These are phyloP conservation scores for Ariopsis seemanni DNA, from an alignment of 2,113 vertebrate genomes.

Conservation along the genomic window DNA sequence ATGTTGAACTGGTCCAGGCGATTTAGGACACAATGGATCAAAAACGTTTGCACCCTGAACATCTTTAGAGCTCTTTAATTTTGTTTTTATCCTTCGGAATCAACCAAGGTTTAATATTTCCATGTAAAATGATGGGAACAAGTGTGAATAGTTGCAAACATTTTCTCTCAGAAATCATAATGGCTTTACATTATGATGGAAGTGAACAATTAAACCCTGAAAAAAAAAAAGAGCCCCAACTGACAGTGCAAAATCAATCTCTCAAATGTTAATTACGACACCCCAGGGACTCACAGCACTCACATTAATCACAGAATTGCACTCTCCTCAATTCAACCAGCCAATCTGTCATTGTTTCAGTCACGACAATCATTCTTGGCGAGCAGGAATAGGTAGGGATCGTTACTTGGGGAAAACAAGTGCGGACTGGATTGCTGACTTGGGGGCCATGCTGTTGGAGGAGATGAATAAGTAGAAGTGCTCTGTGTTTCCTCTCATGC, in stretches of 20 bases:
- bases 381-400: neutral
- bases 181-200: neutral
- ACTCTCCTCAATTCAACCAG: conserved; percentile 20
- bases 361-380: conserved; percentile 27
- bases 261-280: conserved; percentile 12
- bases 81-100: neutral
- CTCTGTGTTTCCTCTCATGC: conserved; percentile 13
- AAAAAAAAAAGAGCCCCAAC: neutral
- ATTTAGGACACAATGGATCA: neutral
- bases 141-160: neutral
- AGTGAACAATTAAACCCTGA: neutral
- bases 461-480: conserved; percentile 14
- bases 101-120: neutral
- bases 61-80: neutral
- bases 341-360: conserved; percentile 35
- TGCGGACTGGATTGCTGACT: conserved; percentile 19
- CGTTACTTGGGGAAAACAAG: conserved; percentile 6
- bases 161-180: neutral
- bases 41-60: neutral
- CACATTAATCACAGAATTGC: conserved; percentile 42
- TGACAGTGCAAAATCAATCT: conserved; percentile 20
- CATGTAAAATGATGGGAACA: neutral
- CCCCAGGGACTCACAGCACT: conserved; percentile 13
- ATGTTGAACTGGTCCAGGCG: neutral
- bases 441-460: conserved; percentile 20